phyloP scores from a whole-genome alignment of 2,888 invertebrate genomes.

The Caenorhabditis japonica region DNA sequence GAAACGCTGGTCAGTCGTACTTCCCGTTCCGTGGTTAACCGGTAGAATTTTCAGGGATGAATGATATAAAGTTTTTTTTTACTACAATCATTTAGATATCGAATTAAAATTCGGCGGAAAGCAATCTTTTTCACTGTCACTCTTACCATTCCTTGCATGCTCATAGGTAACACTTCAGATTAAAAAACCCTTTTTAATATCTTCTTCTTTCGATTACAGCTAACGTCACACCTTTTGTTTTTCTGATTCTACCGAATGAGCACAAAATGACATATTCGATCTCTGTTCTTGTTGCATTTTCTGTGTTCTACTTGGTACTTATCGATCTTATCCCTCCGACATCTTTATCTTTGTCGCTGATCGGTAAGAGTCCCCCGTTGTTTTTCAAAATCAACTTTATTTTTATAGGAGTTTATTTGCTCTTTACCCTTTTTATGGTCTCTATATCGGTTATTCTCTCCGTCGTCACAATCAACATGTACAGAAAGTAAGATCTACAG shows the following conservation, averaged over 20 bases:
- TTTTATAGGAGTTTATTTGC: slow-evolving; percentile 85
- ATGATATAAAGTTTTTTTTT: neutral
- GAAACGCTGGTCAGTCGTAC: too few relatives aligned
- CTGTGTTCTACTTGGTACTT: slow-evolving; percentile 96
- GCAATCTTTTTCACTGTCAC: slow-evolving; percentile 71
- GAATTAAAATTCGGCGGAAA: slow-evolving; percentile 61
- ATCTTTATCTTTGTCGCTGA: slow-evolving; percentile 90
- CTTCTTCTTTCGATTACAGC: too few relatives aligned
- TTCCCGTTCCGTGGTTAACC: too few relatives aligned
- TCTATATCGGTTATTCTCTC: slow-evolving; percentile 93
- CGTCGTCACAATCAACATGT: slow-evolving; percentile 93
- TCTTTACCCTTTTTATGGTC: slow-evolving; percentile 96
- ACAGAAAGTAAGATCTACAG: slow-evolving; percentile 93
- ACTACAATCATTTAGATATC: too few relatives aligned
- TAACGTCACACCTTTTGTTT: slow-evolving; percentile 65
- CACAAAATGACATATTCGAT: slow-evolving; percentile 93
- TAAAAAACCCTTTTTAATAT: slow-evolving; percentile 10
- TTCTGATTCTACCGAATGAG: slow-evolving; percentile 80
- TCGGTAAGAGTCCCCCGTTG: slow-evolving; percentile 81
- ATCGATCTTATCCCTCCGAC: slow-evolving; percentile 98
- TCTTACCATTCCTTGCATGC: slow-evolving; percentile 72
- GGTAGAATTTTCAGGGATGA: neutral
- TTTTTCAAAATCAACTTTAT: too few relatives aligned
- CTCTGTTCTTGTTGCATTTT: slow-evolving; percentile 96
- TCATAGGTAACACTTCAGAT: slow-evolving; percentile 58